Conservation (phyloP, 2,888 invertebrate genomes). For the Nomada ferruginata region DNA sequence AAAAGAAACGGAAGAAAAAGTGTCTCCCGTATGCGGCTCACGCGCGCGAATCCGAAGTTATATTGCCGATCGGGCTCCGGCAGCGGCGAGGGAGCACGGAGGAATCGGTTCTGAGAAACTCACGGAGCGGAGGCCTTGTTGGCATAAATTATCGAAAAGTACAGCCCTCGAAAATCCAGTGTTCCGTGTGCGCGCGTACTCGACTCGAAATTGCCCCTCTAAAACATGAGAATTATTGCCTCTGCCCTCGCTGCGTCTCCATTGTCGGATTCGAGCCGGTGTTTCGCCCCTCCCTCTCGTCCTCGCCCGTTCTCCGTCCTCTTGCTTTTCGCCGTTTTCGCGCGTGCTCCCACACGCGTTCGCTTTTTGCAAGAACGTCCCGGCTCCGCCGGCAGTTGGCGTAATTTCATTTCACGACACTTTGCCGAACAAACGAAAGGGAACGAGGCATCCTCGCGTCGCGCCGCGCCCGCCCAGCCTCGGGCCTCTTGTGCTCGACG, state of each 20-base stretch:
- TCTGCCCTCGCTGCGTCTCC: slow-evolving; percentile 38
- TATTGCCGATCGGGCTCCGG: slow-evolving; percentile 40
- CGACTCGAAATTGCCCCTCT: slow-evolving; percentile 66
- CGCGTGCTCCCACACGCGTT: slow-evolving; percentile 34
- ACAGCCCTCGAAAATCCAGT: slow-evolving; percentile 66
- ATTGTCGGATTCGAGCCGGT: slow-evolving; percentile 11
- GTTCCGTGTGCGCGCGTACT: slow-evolving; percentile 51
- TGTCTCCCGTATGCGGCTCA: slow-evolving; percentile 34
- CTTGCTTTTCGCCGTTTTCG: slow-evolving; percentile 8
- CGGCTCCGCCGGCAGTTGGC: slow-evolving; percentile 9
- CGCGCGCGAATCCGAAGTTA: slow-evolving; percentile 51
- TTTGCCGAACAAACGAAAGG: slow-evolving; percentile 33
- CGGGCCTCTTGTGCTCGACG: background rate
- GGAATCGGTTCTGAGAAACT: slow-evolving; percentile 63
- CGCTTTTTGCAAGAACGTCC: slow-evolving; percentile 14
- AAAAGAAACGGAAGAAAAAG: slow-evolving; percentile 14
- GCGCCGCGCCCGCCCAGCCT: background rate
- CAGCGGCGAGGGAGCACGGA: slow-evolving; percentile 2
- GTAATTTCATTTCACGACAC: slow-evolving; percentile 46
- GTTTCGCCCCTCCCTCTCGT: slow-evolving; percentile 2
- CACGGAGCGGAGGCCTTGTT: slow-evolving; percentile 54
- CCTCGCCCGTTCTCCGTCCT: too few species aligned
- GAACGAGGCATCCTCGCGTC: background rate
- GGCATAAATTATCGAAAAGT: slow-evolving; percentile 73
- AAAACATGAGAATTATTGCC: slow-evolving; percentile 72